Evolutionary conservation across 2,888 invertebrate species (phyloP).

Genomic region (Blastobasis lacticolella): DNA sequence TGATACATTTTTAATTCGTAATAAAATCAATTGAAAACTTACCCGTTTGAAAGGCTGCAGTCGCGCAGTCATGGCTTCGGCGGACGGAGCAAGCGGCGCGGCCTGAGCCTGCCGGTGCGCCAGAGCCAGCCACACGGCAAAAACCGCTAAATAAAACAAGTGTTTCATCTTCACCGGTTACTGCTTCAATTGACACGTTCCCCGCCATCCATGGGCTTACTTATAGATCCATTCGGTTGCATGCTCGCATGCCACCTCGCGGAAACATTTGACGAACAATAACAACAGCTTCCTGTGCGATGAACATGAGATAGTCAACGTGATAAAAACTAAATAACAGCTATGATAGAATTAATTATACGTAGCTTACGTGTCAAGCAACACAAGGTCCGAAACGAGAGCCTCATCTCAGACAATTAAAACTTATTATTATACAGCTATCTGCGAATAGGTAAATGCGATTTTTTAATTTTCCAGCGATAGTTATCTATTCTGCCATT

Average conservation of each 20-base stretch:
- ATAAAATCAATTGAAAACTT: conserved; percentile 7
- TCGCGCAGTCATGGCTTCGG: conserved; percentile 8
- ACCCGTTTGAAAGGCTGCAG: conserved; percentile 30
- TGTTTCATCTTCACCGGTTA: conserved; percentile 48
- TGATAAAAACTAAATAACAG: conserved; percentile 38
- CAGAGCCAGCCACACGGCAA: conserved; percentile 29
- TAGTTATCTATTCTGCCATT: neutral
- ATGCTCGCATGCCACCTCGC: conserved; percentile 37
- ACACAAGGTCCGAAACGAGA: conserved; percentile 8
- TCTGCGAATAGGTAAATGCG: conserved; percentile 1
- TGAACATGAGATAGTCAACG: conserved; percentile 38
- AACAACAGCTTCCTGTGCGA: conserved; percentile 52
- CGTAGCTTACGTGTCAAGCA: conserved; percentile 19
- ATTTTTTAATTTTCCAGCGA: conserved; percentile 7
- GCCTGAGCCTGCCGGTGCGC: conserved; percentile 21
- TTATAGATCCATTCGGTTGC: conserved; percentile 35
- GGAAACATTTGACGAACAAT: conserved; percentile 59
- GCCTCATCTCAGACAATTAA: conserved; percentile 8
- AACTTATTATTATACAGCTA: conserved; percentile 7
- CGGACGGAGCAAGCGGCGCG: conserved; percentile 15
- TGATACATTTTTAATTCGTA: neutral
- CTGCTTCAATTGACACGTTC: conserved; percentile 24
- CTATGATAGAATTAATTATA: conserved; percentile 40
- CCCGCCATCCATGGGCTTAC: conserved; percentile 4
- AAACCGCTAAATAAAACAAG: conserved; percentile 36